Evolutionary conservation across 1,140 invertebrate genomes (phyloP).

Genomic region (Drosophila equinoxialis): DNA sequence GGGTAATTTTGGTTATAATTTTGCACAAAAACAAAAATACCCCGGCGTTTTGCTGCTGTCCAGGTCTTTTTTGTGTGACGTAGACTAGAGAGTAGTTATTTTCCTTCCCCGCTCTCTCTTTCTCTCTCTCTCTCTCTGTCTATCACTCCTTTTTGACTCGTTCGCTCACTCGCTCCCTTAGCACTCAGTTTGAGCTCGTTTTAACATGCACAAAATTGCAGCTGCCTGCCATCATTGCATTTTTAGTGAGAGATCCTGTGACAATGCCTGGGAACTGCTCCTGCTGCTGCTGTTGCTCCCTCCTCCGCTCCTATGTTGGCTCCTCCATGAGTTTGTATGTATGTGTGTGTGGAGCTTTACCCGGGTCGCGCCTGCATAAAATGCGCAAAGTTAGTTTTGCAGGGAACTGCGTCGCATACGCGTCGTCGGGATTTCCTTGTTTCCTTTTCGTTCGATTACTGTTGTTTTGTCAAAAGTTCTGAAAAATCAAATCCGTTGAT

Average conservation of each 20-base stretch:
- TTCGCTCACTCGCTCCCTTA: slow-evolving; percentile 1
- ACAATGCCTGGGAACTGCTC: slow-evolving; percentile 17
- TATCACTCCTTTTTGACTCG: slow-evolving; percentile 14
- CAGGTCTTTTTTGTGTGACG: slow-evolving; percentile 5
- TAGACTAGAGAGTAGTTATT: neutral
- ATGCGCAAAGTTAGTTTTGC: slow-evolving; percentile 81
- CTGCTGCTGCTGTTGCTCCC: neutral
- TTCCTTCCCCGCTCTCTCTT: neutral
- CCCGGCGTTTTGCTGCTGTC: neutral
- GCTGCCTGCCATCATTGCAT: slow-evolving; percentile 19
- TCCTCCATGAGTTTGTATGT: slow-evolving; percentile 27
- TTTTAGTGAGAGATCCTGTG: slow-evolving; percentile 1
- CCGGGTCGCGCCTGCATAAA: slow-evolving; percentile 74
- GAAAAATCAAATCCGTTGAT: slow-evolving; percentile 2
- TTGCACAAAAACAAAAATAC: slow-evolving; percentile 23
- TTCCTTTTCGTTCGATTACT: neutral
- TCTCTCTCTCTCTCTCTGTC: slow-evolving; percentile 31
- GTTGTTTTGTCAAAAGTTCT: neutral
- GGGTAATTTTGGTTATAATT: slow-evolving; percentile 33
- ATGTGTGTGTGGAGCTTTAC: slow-evolving; percentile 62
- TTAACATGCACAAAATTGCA: slow-evolving; percentile 14
- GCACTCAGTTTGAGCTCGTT: slow-evolving; percentile 1
- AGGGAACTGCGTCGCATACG: slow-evolving; percentile 73
- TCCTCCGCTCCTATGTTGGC: slow-evolving; percentile 10
- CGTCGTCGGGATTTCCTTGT: slow-evolving; percentile 47